Evolutionary conservation across 2,113 vertebrate species (phyloP).

Genomic region (Benitochromis conjunctus): DNA sequence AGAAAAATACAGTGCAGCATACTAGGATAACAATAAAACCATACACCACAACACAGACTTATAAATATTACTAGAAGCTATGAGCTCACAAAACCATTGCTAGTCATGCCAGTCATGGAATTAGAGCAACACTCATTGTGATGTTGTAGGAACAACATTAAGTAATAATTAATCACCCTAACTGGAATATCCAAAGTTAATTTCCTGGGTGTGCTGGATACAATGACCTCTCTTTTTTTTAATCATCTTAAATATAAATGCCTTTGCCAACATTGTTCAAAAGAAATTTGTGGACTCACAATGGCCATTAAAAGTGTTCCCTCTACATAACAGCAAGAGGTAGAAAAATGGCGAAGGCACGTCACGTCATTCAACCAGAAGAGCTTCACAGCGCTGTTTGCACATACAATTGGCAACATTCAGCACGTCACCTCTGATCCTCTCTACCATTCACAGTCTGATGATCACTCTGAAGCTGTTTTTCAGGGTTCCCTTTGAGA

Average conservation of each 20-base stretch:
- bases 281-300: neutral
- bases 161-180: fast-evolving
- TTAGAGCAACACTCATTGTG: neutral
- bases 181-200: neutral
- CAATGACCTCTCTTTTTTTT: neutral
- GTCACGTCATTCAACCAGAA: neutral
- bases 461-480: neutral
- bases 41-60: neutral
- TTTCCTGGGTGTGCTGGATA: neutral
- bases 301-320: neutral
- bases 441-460: neutral
- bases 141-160: neutral
- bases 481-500: neutral
- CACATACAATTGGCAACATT: neutral
- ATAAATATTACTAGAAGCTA: neutral
- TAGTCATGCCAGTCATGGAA: neutral
- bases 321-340: neutral
- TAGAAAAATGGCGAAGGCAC: neutral
- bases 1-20: neutral
- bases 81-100: neutral
- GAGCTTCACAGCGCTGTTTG: neutral
- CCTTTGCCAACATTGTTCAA: neutral
- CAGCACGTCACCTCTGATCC: neutral
- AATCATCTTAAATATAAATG: neutral
- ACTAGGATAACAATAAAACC: neutral